A percentile compares a stretch with the other conserved stretches of the same genome.
Conservation (phyloP, 2,888 invertebrate genomes). For the Gordius sp. region DNA sequence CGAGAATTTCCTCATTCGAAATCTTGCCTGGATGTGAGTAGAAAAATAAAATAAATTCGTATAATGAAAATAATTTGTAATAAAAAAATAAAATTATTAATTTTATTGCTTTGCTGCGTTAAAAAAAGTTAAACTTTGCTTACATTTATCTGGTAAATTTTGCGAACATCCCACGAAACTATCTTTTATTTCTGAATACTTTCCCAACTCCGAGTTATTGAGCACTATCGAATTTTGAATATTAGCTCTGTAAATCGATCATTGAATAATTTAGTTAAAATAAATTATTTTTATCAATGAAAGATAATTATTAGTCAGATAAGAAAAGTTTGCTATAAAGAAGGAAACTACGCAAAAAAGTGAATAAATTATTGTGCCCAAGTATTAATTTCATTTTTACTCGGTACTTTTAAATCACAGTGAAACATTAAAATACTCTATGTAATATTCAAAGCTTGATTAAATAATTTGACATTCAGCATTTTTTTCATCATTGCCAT, state of each 20-base stretch:
- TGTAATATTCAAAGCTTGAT: too few species aligned
- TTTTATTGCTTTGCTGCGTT: neutral
- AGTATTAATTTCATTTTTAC: too few species aligned
- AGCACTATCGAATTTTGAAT: slow-evolving; percentile 22
- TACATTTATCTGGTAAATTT: slow-evolving; percentile 24
- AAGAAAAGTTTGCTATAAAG: too few species aligned
- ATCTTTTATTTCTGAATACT: slow-evolving; percentile 22
- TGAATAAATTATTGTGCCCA: too few species aligned
- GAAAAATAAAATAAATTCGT: neutral
- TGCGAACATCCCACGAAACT: slow-evolving; percentile 24
- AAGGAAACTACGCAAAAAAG: too few species aligned
- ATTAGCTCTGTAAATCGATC: slow-evolving; percentile 22
- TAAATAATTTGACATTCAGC: too few species aligned
- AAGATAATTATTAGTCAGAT: too few species aligned
- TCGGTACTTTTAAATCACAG: too few species aligned
- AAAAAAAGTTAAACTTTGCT: neutral
- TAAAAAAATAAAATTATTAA: neutral
- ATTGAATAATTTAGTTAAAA: too few species aligned
- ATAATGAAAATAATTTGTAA: neutral
- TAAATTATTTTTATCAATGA: too few species aligned
- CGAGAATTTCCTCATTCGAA: neutral
- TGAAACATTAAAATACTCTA: too few species aligned
- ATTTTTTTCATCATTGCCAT: too few species aligned
- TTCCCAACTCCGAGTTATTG: slow-evolving; percentile 21
- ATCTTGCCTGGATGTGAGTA: neutral